Evolutionary conservation across 2,888 invertebrate genomes (phyloP), one percentile per base, ranked within the genome.

Genomic region (Cyclophora albipunctata): DNA sequence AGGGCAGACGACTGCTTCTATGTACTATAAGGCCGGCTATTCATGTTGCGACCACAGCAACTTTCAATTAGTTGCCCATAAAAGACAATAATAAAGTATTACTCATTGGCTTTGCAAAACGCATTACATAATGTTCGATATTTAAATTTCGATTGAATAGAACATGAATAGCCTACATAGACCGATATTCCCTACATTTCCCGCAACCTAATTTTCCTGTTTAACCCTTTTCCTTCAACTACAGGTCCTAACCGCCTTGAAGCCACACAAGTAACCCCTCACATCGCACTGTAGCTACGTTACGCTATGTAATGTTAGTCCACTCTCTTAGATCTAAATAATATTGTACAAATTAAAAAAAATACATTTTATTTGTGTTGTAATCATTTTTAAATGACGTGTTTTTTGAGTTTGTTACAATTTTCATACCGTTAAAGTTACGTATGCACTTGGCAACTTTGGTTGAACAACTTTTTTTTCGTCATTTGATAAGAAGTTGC

Each of bases 281-380:
- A 7, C 42, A 45, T 43, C 45, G 33, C 49, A 20, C 44, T 34
- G 7, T 46, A 34, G 40, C 45, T 34, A 37, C 48, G 45, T 42
- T 47, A 44, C 42, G 37, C 51, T 46, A 44, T 46, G 46, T 48
- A 42, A 44, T 49, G 45, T 44, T 37, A 37, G 37, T 5, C 37
- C 37, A 37, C 37, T 37, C 37, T 37, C 58, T 55, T 60, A 55
- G 60, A 66, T 62, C 58, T 64, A 37, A 61, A 63, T 52, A 52
- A 59, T 57, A 62, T 69, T 74, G 73, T 75, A 73, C 73, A 71
- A 74, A 62, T 67, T 70, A 64, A 66, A 55, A 64, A 54, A 63
- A 52, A 37, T 5, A 37, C 4, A 5, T 37, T 37, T 60, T 58
- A 57, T 59, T 66, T 71, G 62, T 71, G 68, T 69, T 65, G 66